Percentiles rank a stretch among this genome's conserved stretches.
Evolutionary conservation across 2,113 vertebrate genomes (phyloP).

Genomic region (Sturnus vulgaris): DNA sequence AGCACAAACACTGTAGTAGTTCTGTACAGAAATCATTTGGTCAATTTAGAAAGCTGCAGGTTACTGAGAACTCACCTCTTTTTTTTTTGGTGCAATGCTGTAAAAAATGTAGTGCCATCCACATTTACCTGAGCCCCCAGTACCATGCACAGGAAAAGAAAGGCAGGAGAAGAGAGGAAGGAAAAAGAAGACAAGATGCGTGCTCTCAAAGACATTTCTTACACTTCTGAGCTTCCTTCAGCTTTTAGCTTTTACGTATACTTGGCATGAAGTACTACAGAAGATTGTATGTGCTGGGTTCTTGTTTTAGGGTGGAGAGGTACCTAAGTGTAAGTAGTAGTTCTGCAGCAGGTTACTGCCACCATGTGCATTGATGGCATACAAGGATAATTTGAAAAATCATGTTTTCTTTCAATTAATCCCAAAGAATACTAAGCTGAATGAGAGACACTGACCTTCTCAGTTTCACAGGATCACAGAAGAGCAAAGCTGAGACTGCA

Average conservation of each 20-base stretch:
- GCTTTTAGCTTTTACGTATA: neutral
- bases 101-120: neutral
- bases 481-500: neutral
- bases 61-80: neutral
- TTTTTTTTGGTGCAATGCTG: neutral
- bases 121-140: neutral
- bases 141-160: neutral
- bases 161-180: neutral
- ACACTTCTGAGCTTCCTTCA: neutral
- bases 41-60: neutral
- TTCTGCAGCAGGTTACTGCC: neutral
- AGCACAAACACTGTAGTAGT: neutral
- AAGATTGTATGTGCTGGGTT: neutral
- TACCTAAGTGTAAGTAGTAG: neutral
- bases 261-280: neutral
- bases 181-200: neutral
- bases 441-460: neutral
- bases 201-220: neutral
- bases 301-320: neutral
- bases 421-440: neutral
- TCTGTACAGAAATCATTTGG: neutral
- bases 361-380: neutral
- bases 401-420: neutral
- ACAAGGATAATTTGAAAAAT: neutral
- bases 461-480: neutral